Percentiles rank a stretch among this genome's conserved stretches.
Evolutionary conservation across 2,888 invertebrate species (phyloP).

Genomic region (Orthosia gracilis): DNA sequence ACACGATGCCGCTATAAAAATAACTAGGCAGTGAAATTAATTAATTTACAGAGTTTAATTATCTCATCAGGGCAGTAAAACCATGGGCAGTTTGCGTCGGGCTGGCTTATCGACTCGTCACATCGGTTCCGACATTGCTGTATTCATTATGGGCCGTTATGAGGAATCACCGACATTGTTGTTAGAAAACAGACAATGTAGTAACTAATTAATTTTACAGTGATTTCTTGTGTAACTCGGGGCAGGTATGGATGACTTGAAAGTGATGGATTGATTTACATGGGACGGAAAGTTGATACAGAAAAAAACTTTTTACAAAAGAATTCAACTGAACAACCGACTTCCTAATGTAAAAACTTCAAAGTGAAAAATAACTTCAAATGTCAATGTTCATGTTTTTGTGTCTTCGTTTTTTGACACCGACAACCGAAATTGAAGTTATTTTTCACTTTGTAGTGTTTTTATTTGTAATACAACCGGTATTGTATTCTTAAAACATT

Average conservation of each 20-base stretch:
- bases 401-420: no score
- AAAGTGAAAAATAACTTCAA: no score
- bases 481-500: no score
- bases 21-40: conserved; percentile 85
- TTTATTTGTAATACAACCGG: no score
- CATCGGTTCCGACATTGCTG: conserved; percentile 80
- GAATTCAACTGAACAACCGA: no score
- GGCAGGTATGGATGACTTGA: neutral
- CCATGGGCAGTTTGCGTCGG: conserved; percentile 82
- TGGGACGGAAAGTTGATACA: neutral
- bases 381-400: no score
- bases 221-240: conserved; percentile 40
- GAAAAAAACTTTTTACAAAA: no score
- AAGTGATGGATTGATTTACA: neutral
- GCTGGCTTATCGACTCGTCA: conserved; percentile 85
- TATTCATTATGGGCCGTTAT: conserved; percentile 78
- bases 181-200: conserved; percentile 68
- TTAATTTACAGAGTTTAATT: conserved; percentile 89
- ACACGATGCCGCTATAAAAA: conserved; percentile 84
- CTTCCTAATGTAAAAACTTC: no score
- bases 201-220: conserved; percentile 68
- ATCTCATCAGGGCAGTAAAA: conserved; percentile 86
- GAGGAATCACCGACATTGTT: conserved; percentile 83
- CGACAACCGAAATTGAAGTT: no score
- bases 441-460: no score